Evolutionary conservation across 1,140 invertebrate genomes (phyloP).

Genomic region (Heliconius eleuchia): DNA sequence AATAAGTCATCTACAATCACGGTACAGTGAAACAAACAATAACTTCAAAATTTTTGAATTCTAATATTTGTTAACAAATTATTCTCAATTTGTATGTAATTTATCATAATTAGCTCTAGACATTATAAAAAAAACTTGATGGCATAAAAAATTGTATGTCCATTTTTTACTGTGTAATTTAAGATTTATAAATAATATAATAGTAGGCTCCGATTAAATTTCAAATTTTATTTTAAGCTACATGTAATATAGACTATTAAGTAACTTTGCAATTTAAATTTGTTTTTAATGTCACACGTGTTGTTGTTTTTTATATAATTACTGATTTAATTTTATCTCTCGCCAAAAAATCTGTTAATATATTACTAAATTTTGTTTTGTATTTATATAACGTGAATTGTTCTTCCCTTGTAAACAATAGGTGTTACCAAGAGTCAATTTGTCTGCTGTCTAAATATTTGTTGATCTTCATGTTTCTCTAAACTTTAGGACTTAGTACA

Average conservation of each 20-base stretch:
- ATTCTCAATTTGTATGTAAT: constrained; percentile 56
- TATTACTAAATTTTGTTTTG: constrained; percentile 34
- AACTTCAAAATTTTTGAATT: constrained; percentile 36
- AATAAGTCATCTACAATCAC: constrained; percentile 21
- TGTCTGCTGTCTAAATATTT: constrained; percentile 53
- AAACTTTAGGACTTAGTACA: constrained; percentile 70
- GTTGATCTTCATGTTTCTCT: constrained; percentile 68
- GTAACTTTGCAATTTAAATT: constrained; percentile 49
- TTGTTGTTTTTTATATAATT: constrained; percentile 35
- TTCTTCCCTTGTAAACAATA: constrained; percentile 41
- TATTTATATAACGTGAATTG: constrained; percentile 34
- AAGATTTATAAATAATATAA: constrained; percentile 48
- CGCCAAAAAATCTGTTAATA: constrained; percentile 25
- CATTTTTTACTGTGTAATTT: constrained; percentile 63
- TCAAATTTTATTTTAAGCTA: constrained; percentile 13
- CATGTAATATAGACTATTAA: constrained; percentile 12
- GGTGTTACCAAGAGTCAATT: constrained; percentile 74
- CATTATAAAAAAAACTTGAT: constrained; percentile 60
- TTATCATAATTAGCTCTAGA: constrained; percentile 67
- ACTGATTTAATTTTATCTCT: constrained; percentile 26
- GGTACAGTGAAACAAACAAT: constrained; percentile 17
- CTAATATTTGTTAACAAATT: constrained; percentile 3
- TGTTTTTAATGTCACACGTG: constrained; percentile 30
- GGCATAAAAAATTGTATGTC: constrained; percentile 53
- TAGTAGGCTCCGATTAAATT: constrained; percentile 35